Conservation (phyloP, 2,113 vertebrate species). For the Leucosticte australis region DNA sequence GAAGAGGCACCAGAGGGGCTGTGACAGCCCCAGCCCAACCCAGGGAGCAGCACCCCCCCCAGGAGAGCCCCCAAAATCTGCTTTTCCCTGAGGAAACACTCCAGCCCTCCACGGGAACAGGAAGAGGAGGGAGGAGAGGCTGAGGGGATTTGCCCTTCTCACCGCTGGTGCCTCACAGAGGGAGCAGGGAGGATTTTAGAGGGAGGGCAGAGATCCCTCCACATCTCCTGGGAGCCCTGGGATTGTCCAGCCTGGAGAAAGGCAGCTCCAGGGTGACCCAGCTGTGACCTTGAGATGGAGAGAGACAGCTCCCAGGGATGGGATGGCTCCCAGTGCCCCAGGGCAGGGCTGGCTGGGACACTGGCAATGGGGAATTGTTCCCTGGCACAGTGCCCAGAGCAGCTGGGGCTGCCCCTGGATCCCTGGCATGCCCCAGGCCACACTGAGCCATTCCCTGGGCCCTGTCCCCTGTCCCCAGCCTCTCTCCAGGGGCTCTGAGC, state of each 20-base stretch:
- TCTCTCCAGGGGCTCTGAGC: neutral
- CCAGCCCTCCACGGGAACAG: neutral
- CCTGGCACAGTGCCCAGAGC: neutral
- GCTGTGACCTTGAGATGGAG: neutral
- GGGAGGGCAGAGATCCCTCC: neutral
- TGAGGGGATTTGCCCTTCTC: neutral
- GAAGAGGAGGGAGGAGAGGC: neutral
- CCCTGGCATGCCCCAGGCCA: neutral
- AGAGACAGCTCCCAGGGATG: neutral
- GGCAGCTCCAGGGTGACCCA: neutral
- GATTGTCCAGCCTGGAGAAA: neutral
- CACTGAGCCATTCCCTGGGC: neutral
- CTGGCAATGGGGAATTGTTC: fast-evolving
- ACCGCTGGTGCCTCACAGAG: fast-evolving
- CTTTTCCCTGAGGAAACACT: neutral
- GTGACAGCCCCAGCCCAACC: neutral
- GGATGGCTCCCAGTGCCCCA: neutral
- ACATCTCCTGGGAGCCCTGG: neutral
- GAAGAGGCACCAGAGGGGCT: neutral
- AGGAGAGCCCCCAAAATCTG: neutral
- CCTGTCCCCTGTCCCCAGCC: neutral
- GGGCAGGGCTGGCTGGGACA: neutral
- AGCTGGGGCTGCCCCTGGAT: neutral
- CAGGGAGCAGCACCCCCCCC: neutral
- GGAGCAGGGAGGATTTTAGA: neutral